phyloP scores from a whole-genome alignment of 30 jellyfish, hydroid and myxozoan species.

The Mastigias papua region DNA sequence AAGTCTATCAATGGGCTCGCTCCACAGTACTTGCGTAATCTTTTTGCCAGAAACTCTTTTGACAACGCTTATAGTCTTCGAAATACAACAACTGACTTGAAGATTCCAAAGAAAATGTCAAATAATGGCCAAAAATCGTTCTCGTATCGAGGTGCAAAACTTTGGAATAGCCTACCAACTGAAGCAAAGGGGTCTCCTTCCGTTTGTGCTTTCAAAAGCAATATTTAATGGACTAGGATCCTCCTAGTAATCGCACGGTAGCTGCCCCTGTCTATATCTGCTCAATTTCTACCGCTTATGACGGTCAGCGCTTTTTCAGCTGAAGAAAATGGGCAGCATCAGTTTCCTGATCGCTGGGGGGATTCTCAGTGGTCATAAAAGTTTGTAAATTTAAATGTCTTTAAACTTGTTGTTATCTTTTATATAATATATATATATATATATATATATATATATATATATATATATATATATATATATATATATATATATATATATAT shows the following conservation, averaged over 20 bases:
- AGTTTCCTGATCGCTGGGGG: background rate
- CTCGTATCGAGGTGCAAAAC: background rate
- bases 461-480: no score
- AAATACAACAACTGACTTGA: background rate
- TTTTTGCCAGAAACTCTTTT: background rate
- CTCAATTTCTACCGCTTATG: background rate
- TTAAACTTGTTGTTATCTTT: no score
- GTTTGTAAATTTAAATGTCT: no score
- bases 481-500: no score
- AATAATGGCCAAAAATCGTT: background rate
- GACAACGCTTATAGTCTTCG: background rate
- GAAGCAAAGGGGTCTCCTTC: background rate
- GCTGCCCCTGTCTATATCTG: background rate
- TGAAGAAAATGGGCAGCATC: no score
- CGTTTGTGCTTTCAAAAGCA: background rate
- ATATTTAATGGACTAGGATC: background rate
- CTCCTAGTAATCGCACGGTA: background rate
- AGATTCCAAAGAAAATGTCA: background rate
- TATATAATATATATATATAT: no score
- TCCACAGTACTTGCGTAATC: background rate
- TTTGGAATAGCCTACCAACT: constrained; percentile 10
- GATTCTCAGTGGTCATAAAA: no score
- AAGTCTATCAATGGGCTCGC: constrained; percentile 4
- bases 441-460: no score
- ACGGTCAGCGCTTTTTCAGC: background rate